Evolutionary conservation across 2,888 invertebrate genomes (phyloP).

Genomic region (Glyphotaelius pellucidus): DNA sequence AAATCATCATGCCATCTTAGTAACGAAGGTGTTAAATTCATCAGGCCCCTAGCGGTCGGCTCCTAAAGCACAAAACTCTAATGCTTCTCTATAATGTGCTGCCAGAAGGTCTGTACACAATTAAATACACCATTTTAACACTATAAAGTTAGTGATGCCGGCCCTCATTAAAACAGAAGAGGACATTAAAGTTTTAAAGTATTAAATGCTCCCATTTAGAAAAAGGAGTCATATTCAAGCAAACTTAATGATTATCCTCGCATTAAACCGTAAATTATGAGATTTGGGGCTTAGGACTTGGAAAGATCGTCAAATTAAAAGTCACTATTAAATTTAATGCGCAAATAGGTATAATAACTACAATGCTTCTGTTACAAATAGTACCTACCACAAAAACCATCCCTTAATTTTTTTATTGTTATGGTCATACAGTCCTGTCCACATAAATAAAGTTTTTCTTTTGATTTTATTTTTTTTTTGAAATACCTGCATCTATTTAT

Average conservation of each 20-base stretch:
- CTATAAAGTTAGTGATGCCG: constrained; percentile 33
- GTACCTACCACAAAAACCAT: background rate
- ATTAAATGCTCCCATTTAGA: constrained; percentile 15
- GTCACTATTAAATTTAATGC: background rate
- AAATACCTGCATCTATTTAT: too few species aligned
- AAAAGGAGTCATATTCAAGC: background rate
- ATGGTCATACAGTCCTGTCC: background rate
- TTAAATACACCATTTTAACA: constrained; percentile 42
- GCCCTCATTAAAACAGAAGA: constrained; percentile 23
- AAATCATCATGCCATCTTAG: background rate
- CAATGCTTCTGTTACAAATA: background rate
- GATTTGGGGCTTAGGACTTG: background rate
- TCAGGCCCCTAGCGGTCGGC: constrained; percentile 19
- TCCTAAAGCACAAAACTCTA: background rate
- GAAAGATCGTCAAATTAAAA: background rate
- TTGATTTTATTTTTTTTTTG: too few species aligned
- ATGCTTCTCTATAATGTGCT: constrained; percentile 24
- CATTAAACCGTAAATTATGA: background rate
- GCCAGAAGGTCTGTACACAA: constrained; percentile 10
- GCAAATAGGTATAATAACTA: background rate
- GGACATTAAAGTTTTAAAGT: constrained; percentile 21
- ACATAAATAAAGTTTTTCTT: too few species aligned
- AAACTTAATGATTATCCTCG: background rate
- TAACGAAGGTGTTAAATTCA: background rate
- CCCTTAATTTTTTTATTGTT: background rate